phyloP scores from a whole-genome alignment of 1,140 invertebrate genomes.

The Yoshiicerus persimilis region DNA sequence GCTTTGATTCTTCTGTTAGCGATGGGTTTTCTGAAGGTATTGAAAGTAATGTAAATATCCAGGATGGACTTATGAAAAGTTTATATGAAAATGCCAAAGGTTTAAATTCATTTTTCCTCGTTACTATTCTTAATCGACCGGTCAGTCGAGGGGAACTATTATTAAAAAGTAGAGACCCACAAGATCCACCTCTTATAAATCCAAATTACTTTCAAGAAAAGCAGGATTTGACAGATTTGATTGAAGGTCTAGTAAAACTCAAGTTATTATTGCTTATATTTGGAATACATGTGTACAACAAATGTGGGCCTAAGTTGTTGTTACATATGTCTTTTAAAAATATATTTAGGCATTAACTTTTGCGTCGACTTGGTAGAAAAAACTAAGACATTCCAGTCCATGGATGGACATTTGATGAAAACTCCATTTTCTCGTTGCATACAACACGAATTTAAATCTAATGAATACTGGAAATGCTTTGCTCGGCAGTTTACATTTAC shows the following conservation, averaged over 20 bases:
- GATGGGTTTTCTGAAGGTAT: neutral
- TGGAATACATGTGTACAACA: too few species aligned
- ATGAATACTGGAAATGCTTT: slow-evolving; percentile 61
- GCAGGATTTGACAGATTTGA: slow-evolving; percentile 54
- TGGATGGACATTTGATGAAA: neutral
- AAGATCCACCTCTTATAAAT: slow-evolving; percentile 74
- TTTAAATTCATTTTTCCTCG: slow-evolving; percentile 31
- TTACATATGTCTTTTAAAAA: too few species aligned
- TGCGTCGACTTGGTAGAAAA: neutral
- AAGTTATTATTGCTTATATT: too few species aligned
- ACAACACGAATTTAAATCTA: neutral
- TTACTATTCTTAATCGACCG: slow-evolving; percentile 30
- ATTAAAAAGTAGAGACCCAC: slow-evolving; percentile 68
- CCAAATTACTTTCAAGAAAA: slow-evolving; percentile 75
- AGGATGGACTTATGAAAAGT: slow-evolving; percentile 7
- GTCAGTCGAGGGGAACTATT: slow-evolving; percentile 49
- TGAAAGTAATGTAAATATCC: slow-evolving; percentile 6
- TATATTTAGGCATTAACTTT: neutral
- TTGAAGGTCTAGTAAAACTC: too few species aligned
- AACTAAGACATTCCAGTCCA: neutral
- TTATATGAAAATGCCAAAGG: slow-evolving; percentile 24
- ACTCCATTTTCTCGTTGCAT: neutral
- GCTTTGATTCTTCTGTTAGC: neutral
- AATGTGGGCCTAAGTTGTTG: too few species aligned
- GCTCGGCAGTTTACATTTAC: slow-evolving; percentile 56